Conservation (phyloP, 2,113 vertebrate genomes). For the Ophthalmolycus amberensis region DNA sequence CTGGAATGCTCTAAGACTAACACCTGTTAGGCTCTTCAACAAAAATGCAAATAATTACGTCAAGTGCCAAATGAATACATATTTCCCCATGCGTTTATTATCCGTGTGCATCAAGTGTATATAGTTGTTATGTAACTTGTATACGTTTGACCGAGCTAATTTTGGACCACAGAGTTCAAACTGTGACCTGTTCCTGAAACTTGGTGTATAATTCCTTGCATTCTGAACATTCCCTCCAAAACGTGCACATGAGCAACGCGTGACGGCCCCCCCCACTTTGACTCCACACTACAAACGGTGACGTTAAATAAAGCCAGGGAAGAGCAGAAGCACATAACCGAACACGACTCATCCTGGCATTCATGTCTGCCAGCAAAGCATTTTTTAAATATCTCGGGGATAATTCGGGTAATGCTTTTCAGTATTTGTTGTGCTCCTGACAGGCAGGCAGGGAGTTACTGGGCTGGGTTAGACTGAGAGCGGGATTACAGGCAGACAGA, state of each 20-base stretch:
- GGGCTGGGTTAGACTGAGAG: conserved; percentile 23
- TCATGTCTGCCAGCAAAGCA: conserved; percentile 55
- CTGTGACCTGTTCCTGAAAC: neutral
- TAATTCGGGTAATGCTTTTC: conserved; percentile 52
- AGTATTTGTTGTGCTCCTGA: conserved; percentile 31
- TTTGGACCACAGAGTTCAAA: neutral
- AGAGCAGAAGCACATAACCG: neutral
- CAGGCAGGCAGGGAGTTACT: conserved; percentile 30
- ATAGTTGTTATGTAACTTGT: conserved; percentile 13
- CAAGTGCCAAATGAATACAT: neutral
- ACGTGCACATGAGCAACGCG: neutral
- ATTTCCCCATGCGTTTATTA: neutral
- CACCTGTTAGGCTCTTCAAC: conserved; percentile 21
- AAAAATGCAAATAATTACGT: conserved; percentile 50
- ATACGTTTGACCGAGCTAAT: conserved; percentile 9
- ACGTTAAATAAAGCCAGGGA: conserved; percentile 19
- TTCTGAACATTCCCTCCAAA: conserved; percentile 63
- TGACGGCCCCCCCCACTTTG: neutral
- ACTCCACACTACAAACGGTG: neutral
- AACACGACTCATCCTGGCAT: conserved; percentile 25
- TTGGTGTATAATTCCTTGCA: conserved; percentile 45
- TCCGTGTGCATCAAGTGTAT: neutral
- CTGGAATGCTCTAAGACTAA: conserved; percentile 29
- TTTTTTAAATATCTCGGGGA: conserved; percentile 55
- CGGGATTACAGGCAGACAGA: conserved; percentile 57